These are phyloP conservation scores for Parnassius glacialis DNA, from an alignment of 2,888 invertebrate species.

Conservation along the genomic window DNA sequence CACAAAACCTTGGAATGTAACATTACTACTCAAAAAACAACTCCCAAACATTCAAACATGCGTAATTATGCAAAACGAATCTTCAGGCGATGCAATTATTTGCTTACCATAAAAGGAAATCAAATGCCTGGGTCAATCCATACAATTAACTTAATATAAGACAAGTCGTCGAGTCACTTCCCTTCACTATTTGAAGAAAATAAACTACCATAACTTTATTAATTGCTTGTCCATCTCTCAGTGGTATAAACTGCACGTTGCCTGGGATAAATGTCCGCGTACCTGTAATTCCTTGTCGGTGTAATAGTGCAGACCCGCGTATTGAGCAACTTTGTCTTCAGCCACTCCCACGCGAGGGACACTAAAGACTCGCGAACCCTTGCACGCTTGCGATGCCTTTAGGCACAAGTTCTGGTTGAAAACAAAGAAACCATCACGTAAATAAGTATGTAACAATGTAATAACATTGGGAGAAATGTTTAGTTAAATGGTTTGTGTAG, in stretches of 20 bases:
- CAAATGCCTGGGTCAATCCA: constrained; percentile 8
- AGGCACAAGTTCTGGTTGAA: constrained; percentile 96
- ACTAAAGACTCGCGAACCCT: constrained; percentile 88
- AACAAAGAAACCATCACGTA: constrained; percentile 46
- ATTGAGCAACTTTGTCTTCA: constrained; percentile 95
- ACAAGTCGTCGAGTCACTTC: constrained; percentile 8
- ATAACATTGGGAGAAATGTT: no score
- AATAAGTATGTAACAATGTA: background rate
- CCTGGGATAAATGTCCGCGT: constrained; percentile 27
- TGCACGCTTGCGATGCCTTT: constrained; percentile 93
- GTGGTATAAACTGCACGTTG: background rate
- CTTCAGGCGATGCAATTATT: constrained; percentile 12
- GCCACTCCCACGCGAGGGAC: constrained; percentile 93
- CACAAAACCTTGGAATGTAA: background rate
- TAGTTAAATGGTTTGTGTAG: no score
- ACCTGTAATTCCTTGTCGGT: constrained; percentile 95
- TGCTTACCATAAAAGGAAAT: constrained; percentile 8
- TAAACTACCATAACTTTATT: constrained; percentile 17
- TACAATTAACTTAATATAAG: constrained; percentile 1
- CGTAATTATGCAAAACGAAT: constrained; percentile 12
- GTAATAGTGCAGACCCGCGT: constrained; percentile 94
- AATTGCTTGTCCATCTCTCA: constrained; percentile 19
- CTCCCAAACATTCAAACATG: constrained; percentile 4
- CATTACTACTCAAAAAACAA: constrained; percentile 6
- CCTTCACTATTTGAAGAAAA: constrained; percentile 11